phyloP scores from a whole-genome alignment of 2,888 invertebrate species.

The Andrena hattorfiana region DNA sequence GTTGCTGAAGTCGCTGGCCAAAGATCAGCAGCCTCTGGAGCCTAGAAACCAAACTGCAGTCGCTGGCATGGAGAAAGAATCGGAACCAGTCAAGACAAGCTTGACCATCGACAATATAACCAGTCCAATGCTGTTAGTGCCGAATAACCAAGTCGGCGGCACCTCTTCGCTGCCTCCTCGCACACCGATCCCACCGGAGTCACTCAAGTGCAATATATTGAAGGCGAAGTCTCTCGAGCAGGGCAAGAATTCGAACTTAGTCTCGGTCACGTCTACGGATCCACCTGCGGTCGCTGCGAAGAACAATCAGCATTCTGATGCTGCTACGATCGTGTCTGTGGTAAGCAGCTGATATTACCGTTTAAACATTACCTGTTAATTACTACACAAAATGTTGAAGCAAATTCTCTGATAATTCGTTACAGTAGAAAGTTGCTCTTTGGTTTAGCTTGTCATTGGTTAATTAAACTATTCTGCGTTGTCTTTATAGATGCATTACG shows the following conservation, averaged over 20 bases:
- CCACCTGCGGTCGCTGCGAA: constrained; percentile 81
- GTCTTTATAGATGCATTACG: neutral
- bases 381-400: neutral
- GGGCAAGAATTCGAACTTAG: constrained; percentile 84
- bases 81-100: constrained; percentile 89
- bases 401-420: constrained; percentile 3
- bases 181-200: constrained; percentile 94
- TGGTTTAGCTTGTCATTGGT: constrained; percentile 11
- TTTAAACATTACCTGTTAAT: neutral
- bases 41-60: constrained; percentile 87
- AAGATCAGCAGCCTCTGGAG: constrained; percentile 88
- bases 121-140: constrained; percentile 87
- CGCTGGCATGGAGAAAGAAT: constrained; percentile 87
- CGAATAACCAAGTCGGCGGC: constrained; percentile 90
- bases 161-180: constrained; percentile 84
- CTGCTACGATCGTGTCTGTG: constrained; percentile 91
- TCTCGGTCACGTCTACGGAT: constrained; percentile 83
- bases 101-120: constrained; percentile 86
- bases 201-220: constrained; percentile 97
- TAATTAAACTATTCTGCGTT: constrained; percentile 12
- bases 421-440: constrained; percentile 25
- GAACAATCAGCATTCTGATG: constrained; percentile 84
- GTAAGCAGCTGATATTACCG: constrained; percentile 86
- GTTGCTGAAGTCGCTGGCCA: constrained; percentile 91
- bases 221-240: constrained; percentile 91